A percentile compares a stretch with the other conserved stretches of the same genome.
Evolutionary conservation across 2,113 vertebrate species (phyloP).

Genomic region (Myiopsitta monachus): DNA sequence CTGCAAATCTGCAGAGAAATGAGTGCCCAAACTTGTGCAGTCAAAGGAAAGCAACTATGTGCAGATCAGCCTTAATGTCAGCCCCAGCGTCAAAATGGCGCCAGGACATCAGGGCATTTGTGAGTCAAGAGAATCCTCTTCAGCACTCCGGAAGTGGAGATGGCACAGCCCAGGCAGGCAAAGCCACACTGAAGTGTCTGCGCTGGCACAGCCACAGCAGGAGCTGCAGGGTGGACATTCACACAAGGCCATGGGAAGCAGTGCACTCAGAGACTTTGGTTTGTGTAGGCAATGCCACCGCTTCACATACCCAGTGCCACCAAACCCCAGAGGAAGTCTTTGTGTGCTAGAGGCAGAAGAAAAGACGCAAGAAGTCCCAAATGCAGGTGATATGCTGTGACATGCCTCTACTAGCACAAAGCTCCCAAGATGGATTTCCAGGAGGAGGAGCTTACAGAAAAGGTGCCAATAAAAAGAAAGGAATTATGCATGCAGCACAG

Average conservation of each 20-base stretch:
- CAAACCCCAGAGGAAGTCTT: background rate
- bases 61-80: background rate
- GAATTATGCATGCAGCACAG: background rate
- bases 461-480: background rate
- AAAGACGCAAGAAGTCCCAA: background rate
- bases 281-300: background rate
- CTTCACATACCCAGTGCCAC: background rate
- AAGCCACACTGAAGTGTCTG: rapidly evolving
- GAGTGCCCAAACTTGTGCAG: background rate
- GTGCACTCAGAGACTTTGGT: background rate
- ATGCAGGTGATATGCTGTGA: background rate
- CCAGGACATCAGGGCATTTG: background rate
- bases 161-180: background rate
- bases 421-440: background rate
- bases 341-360: background rate
- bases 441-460: background rate
- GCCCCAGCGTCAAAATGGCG: background rate
- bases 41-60: background rate
- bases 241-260: background rate
- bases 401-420: background rate
- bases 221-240: background rate
- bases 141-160: rapidly evolving
- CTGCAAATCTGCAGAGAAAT: background rate
- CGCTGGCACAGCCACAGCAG: background rate
- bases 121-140: background rate